Evolutionary conservation across 2,113 vertebrate genomes (phyloP), one percentile per base, ranked within the genome.

Genomic region (Pachypanchax playfairii): DNA sequence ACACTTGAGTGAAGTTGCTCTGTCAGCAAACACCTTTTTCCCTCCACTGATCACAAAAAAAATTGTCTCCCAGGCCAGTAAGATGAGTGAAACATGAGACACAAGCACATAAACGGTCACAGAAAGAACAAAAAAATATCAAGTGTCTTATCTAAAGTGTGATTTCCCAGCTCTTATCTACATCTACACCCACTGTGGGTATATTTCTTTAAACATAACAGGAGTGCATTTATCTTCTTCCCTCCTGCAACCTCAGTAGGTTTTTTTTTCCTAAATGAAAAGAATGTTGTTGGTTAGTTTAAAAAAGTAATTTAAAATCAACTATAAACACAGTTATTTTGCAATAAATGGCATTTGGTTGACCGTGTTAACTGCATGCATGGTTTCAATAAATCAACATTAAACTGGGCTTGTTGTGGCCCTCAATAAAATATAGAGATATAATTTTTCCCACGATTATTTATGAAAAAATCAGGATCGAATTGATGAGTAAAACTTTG

Each of bases 61-160:
- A n/a, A n/a, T n/a, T 14, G 31, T 73, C 54, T 56, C 44, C 9
- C 15, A 5, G 61, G 56, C 18, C 41, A 48, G 48, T 49, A 25
- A 57, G 35, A 66, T 61, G 62, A 35, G 29, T 80, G 80, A 79
- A 82, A 83, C 41, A 44, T 53, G 65, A 83, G 67, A 73, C 24
- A 12, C 26, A 57, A 26, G 24, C 14, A 54, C 46, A 48, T 53
- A 39, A 75, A 79, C n/a, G 64, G 76, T 86, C 69, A 80, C 39
- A 33, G 41, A 50, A 75, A 87, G 63, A 68, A 68, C 52, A 43
- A 3, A 18, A n/a, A 0, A 24, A 12, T 28, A 41, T 28, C 43
- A 18, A 36, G 52, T 41, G 28, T 72, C 39, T 8, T 28, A 3
- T 55, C 2, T n/a, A 4, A 20, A 2, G 17, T 39, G 28, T 2